phyloP scores from a whole-genome alignment of 2,888 invertebrate species.

The Eupithecia exiguata region DNA sequence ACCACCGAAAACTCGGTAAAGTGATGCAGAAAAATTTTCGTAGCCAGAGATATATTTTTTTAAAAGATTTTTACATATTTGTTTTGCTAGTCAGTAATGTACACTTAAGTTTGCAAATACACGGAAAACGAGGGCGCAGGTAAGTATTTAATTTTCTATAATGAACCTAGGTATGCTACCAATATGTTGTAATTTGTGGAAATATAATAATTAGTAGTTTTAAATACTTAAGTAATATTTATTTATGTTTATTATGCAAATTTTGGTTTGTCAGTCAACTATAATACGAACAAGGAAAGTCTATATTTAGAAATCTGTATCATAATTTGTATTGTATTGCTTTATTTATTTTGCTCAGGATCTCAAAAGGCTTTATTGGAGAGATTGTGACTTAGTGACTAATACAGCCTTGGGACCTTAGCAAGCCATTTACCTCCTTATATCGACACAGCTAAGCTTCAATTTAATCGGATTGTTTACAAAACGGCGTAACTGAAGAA shows the following conservation, averaged over 20 bases:
- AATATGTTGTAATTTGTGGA: too few species aligned
- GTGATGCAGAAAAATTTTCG: too few species aligned
- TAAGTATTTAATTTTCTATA: not conserved
- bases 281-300: not conserved
- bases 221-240: too few species aligned
- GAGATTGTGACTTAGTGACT: not conserved
- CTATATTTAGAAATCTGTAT: not conserved
- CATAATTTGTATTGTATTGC: not conserved
- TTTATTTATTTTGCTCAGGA: not conserved
- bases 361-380: not conserved
- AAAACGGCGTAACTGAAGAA: conserved; percentile 26
- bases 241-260: not conserved
- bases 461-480: conserved; percentile 12
- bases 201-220: too few species aligned
- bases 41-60: too few species aligned
- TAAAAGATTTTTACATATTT: too few species aligned
- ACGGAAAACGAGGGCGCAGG: too few species aligned
- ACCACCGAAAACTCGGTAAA: too few species aligned
- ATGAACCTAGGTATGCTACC: not conserved
- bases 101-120: too few species aligned
- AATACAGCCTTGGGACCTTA: conserved; percentile 12
- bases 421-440: conserved; percentile 25
- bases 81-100: too few species aligned
- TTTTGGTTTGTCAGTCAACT: not conserved
- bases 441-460: conserved; percentile 15